These are phyloP conservation scores for Pseudorasbora parva DNA, from an alignment of 2,113 vertebrate genomes.

Conservation along the genomic window DNA sequence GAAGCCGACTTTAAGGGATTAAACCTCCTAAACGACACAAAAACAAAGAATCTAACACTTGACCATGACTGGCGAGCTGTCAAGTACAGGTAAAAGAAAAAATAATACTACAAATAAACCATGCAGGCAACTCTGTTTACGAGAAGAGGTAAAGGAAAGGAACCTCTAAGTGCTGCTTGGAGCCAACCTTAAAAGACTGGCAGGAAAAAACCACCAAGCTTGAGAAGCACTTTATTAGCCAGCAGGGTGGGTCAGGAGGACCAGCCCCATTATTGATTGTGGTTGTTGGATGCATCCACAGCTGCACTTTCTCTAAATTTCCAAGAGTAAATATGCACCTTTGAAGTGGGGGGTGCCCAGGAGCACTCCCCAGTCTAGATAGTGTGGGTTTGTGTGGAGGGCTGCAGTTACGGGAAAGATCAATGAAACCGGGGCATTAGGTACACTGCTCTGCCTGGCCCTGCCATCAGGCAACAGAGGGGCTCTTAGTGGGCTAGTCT, in stretches of 20 bases:
- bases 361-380: slow-evolving; percentile 95
- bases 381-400: slow-evolving; percentile 94
- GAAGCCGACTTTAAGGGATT: neutral
- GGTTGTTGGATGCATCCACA: slow-evolving; percentile 97
- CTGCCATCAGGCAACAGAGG: slow-evolving; percentile 76
- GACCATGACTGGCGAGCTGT: neutral
- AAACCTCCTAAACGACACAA: neutral
- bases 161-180: slow-evolving; percentile 88
- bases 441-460: slow-evolving; percentile 90
- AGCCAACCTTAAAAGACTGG: slow-evolving; percentile 94
- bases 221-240: slow-evolving; percentile 99
- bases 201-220: slow-evolving; percentile 86
- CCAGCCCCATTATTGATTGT: slow-evolving; percentile 96
- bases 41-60: neutral
- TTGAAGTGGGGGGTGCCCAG: slow-evolving; percentile 96
- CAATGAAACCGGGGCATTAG: slow-evolving; percentile 94
- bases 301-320: slow-evolving; percentile 99
- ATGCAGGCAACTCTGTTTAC: slow-evolving; percentile 83
- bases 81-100: slow-evolving; percentile 4
- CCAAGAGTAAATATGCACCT: slow-evolving; percentile 99
- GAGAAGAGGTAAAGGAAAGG: slow-evolving; percentile 94
- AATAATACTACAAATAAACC: slow-evolving; percentile 48
- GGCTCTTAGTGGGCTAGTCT: slow-evolving; percentile 69
- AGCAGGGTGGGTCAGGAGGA: slow-evolving; percentile 83
- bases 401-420: slow-evolving; percentile 99